A percentile compares a stretch with the other conserved stretches of the same genome.
These are phyloP conservation scores for Verasper variegatus DNA, from an alignment of 2,113 vertebrate genomes.

Conservation along the genomic window DNA sequence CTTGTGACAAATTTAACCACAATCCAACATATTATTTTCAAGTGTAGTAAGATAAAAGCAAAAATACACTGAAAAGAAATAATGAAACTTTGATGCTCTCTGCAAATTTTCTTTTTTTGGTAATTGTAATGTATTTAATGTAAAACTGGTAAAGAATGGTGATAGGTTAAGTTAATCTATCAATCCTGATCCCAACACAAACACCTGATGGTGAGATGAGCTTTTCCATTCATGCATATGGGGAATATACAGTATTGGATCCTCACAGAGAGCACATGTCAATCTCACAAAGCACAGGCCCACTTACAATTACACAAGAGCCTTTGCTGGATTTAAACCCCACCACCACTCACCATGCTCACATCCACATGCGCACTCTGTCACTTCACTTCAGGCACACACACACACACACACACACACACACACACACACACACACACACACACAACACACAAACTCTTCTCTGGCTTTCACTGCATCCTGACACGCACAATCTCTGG, in stretches of 20 bases:
- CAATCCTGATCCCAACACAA: not conserved
- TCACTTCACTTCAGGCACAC: not conserved
- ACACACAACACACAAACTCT: not conserved
- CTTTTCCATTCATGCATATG: not conserved
- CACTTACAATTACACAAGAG: conserved; percentile 55
- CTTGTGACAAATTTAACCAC: no score
- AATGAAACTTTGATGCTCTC: no score
- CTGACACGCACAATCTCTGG: conserved; percentile 10
- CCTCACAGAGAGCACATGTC: not conserved
- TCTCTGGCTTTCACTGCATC: not conserved
- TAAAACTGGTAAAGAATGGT: no score
- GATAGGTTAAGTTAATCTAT: not conserved
- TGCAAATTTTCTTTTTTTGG: no score
- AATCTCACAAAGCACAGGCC: conserved; percentile 33
- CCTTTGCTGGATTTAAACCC: not conserved
- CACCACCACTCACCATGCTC: conserved; percentile 7
- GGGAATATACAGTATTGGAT: not conserved
- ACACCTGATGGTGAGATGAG: not conserved
- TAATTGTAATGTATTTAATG: not conserved
- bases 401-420: not conserved
- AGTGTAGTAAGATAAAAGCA: no score
- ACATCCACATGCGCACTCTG: not conserved
- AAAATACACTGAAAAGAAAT: no score
- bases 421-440: conserved; percentile 1
- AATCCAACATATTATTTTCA: no score